A percentile compares a stretch with the other conserved stretches of the same genome.
These are phyloP conservation scores for Cardiocondyla obscurior DNA, from an alignment of 1,140 invertebrate species.

Conservation along the genomic window DNA sequence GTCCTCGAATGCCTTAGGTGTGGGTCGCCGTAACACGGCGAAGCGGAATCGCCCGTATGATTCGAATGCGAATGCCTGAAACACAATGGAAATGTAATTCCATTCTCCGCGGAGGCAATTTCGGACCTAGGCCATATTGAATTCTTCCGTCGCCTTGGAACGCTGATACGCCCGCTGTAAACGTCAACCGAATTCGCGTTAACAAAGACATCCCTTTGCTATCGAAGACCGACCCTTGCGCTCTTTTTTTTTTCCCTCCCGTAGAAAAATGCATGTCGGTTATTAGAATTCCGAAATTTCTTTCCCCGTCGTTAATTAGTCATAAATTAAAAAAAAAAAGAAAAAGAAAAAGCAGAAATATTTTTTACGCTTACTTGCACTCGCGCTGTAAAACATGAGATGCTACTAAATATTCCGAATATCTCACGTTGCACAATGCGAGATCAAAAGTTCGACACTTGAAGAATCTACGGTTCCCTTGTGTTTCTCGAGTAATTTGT, in stretches of 20 bases:
- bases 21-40: constrained; percentile 36
- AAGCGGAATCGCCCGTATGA: constrained; percentile 65
- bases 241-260: background rate
- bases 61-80: constrained; percentile 71
- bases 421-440: background rate
- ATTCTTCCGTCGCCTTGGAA: constrained; percentile 51
- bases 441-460: background rate
- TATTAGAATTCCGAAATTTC: background rate
- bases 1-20: background rate
- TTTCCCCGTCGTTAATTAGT: background rate
- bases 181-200: constrained; percentile 20
- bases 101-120: constrained; percentile 42
- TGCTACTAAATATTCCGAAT: background rate
- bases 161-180: constrained; percentile 35
- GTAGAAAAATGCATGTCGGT: background rate
- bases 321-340: too few species aligned
- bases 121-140: constrained; percentile 63
- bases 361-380: too few species aligned
- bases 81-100: constrained; percentile 80
- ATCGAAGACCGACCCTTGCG: constrained; percentile 1
- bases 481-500: constrained; percentile 33
- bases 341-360: too few species aligned
- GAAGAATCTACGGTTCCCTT: background rate
- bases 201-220: constrained; percentile 1
- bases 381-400: too few species aligned